phyloP scores from a whole-genome alignment of 2,888 invertebrate species.

The Isoperla grammatica region DNA sequence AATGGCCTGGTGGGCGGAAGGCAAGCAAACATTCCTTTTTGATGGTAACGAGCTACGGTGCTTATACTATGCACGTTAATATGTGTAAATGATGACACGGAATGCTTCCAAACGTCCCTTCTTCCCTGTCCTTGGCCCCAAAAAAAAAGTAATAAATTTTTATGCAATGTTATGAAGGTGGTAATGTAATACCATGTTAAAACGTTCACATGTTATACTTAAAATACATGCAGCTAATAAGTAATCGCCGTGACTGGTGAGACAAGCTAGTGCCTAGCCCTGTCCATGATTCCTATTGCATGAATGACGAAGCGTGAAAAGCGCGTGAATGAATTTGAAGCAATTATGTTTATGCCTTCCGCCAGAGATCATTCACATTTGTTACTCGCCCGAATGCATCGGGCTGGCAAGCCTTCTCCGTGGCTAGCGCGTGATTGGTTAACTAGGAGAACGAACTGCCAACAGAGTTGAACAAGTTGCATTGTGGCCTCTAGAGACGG shows the following conservation, averaged over 20 bases:
- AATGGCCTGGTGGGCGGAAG: constrained; percentile 8
- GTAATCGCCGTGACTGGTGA: neutral
- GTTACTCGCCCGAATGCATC: neutral
- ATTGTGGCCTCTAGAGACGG: neutral
- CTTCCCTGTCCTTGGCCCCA: neutral
- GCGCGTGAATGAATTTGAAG: too few species aligned
- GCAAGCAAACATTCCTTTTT: constrained; percentile 6
- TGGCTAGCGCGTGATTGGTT: constrained; percentile 1
- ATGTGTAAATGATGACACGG: neutral
- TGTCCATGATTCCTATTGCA: neutral
- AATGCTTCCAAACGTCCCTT: neutral
- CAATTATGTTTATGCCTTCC: neutral
- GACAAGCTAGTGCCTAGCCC: constrained; percentile 12
- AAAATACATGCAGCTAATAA: neutral
- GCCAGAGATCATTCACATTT: neutral
- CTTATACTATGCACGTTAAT: neutral
- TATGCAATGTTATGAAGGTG: neutral
- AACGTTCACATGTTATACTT: neutral
- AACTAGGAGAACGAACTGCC: constrained; percentile 4
- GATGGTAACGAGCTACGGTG: neutral
- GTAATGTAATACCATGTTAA: neutral
- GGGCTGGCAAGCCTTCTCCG: neutral
- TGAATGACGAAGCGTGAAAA: neutral
- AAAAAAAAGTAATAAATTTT: too few species aligned
- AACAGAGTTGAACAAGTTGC: neutral